Percentiles rank a stretch among this genome's conserved stretches.
Conservation (phyloP, 2,888 invertebrate species). For the Shargacucullia verbasci region DNA sequence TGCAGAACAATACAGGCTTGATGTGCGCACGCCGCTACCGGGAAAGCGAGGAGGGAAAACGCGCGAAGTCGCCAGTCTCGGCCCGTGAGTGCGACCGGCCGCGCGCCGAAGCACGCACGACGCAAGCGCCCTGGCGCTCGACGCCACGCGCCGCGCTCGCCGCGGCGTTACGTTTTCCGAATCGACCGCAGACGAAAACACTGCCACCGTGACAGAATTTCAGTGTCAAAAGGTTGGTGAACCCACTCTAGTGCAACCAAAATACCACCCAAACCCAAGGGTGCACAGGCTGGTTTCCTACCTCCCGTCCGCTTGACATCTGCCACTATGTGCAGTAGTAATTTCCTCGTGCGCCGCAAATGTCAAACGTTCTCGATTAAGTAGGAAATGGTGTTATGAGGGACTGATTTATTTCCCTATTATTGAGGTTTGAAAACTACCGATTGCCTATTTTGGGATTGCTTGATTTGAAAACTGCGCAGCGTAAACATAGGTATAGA, state of each 20-base stretch:
- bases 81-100: constrained; percentile 84
- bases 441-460: constrained; percentile 35
- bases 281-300: constrained; percentile 62
- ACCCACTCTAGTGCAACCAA: constrained; percentile 69
- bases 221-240: constrained; percentile 89
- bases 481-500: constrained; percentile 6
- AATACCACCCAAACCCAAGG: constrained; percentile 70
- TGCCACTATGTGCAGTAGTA: constrained; percentile 61
- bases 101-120: constrained; percentile 81
- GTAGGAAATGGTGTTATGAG: constrained; percentile 56
- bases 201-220: constrained; percentile 83
- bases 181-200: constrained; percentile 83
- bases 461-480: constrained; percentile 31
- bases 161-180: constrained; percentile 87
- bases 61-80: constrained; percentile 81
- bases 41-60: constrained; percentile 86
- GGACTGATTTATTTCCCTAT: constrained; percentile 56
- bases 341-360: constrained; percentile 77
- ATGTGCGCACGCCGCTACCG: constrained; percentile 86
- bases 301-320: constrained; percentile 59
- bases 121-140: constrained; percentile 86
- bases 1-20: constrained; percentile 87
- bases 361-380: constrained; percentile 70
- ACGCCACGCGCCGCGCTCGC: constrained; percentile 81
- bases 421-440: constrained; percentile 42